Evolutionary conservation across 2,888 invertebrate species (phyloP).

Genomic region (Phanerotoma sp.): DNA sequence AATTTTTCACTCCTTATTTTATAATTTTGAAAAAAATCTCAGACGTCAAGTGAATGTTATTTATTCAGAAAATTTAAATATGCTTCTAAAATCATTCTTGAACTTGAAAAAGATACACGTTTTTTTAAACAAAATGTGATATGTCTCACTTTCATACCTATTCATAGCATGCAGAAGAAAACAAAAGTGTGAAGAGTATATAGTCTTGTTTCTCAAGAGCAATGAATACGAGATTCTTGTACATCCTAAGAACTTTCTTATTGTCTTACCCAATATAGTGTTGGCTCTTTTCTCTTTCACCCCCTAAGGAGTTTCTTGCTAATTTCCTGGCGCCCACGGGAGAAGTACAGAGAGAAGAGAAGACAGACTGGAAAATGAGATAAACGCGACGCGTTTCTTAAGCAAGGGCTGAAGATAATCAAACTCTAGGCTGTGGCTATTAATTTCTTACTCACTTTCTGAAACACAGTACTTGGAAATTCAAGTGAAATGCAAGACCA

Average conservation of each 20-base stretch:
- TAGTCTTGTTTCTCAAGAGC: neutral
- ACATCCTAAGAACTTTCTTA: neutral
- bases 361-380: conserved; percentile 15
- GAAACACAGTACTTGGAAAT: neutral
- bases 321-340: conserved; percentile 23
- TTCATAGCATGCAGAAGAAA: neutral
- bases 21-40: too few relatives aligned
- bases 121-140: too few relatives aligned
- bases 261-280: conserved; percentile 7
- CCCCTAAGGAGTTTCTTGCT: conserved; percentile 17
- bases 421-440: conserved; percentile 47
- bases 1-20: too few relatives aligned
- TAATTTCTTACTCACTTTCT: conserved; percentile 44
- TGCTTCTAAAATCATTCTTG: too few relatives aligned
- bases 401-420: conserved; percentile 38
- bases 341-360: conserved; percentile 19
- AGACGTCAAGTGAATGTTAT: too few relatives aligned
- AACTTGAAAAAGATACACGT: too few relatives aligned
- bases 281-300: neutral
- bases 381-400: conserved; percentile 15
- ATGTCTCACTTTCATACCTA: neutral
- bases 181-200: neutral
- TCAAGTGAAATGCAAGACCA: conserved; percentile 3
- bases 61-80: too few relatives aligned
- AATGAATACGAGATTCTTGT: neutral